These are phyloP conservation scores for Drosophila paramelanica DNA, from an alignment of 2,888 invertebrate species.

Conservation along the genomic window DNA sequence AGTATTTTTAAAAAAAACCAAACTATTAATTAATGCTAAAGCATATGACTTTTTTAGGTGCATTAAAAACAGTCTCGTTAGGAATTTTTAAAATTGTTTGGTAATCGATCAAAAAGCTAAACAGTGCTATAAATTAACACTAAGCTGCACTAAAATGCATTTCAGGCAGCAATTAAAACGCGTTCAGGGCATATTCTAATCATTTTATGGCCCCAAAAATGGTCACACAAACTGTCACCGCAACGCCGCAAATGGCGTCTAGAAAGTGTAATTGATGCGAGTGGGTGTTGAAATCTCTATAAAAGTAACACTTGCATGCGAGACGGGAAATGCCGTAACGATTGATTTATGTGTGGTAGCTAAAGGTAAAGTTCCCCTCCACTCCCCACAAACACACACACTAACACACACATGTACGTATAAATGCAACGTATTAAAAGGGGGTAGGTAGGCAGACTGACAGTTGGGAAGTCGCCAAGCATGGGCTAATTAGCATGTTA, in stretches of 20 bases:
- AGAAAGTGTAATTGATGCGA: constrained; percentile 49
- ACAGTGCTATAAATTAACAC: constrained; percentile 6
- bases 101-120: constrained; percentile 3
- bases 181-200: constrained; percentile 35
- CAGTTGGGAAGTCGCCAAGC: constrained; percentile 25
- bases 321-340: constrained; percentile 58
- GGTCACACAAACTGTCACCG: constrained; percentile 46
- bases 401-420: constrained; percentile 11
- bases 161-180: constrained; percentile 43
- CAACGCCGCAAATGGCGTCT: constrained; percentile 23
- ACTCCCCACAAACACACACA: constrained; percentile 3
- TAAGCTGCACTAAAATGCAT: constrained; percentile 9
- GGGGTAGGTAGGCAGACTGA: constrained; percentile 2
- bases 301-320: constrained; percentile 35
- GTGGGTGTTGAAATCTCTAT: constrained; percentile 66
- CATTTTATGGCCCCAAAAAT: constrained; percentile 32
- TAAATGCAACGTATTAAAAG: no score
- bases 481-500: constrained; percentile 76
- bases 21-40: no score
- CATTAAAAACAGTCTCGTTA: no score
- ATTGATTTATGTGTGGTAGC: constrained; percentile 45
- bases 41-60: no score
- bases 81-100: not conserved
- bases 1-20: no score
- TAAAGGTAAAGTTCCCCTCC: not conserved